Base-by-base conservation (phyloP, 2,888 invertebrate species). In the Pediacus dermestoides region DNA sequence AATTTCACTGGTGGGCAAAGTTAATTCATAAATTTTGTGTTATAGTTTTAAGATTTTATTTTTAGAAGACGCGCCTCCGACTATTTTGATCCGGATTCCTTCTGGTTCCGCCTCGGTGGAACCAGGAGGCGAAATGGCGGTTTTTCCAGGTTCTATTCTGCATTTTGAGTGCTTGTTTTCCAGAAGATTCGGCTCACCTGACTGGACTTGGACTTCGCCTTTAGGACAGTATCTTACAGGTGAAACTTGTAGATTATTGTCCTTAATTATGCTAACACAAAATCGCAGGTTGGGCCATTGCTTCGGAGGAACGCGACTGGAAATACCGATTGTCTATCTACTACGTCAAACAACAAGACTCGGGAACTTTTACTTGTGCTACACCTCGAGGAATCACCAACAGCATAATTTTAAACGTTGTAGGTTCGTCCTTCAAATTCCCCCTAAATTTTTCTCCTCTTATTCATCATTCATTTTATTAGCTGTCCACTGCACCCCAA, bases 181-280 rank as follows among this genome's bases (percentile, higher is more conserved):
- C 1, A 73, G 87, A 18, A 74, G 80, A 10, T 72, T 83, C 11
- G 90, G 90, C 1, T 83, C 85, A 45, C 90, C 91, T 0, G 85
- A 87, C 57, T 91, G 91, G 91, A 84, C 82, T 32, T 91, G 90
- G 88, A 88, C 88, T 0, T 83, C 88, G 37, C 81, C 82, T 39
- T 77, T 80, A 59, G 82, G 86, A 50, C 82, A 84, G 63, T 88
- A 88, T 67, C 76, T 78, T 31, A 84, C 87, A 53, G 88, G 88
- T 88, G 61, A 25, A 3, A 25, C 11, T 25, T 4, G 25, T 4
- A 7, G 9, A 31, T 13, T 11, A 18, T n/a, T 37, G 13, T 10
- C 32, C 21, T 33, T 44, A 34, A 32, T 12, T 27, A 58, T 56
- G 28, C 15, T 9, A 15, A 16, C 9, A 1, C 26, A n/a, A n/a